These are phyloP conservation scores for Sebastes hubbsi DNA, from an alignment of 2,797 vertebrate species.

Conservation along the genomic window DNA sequence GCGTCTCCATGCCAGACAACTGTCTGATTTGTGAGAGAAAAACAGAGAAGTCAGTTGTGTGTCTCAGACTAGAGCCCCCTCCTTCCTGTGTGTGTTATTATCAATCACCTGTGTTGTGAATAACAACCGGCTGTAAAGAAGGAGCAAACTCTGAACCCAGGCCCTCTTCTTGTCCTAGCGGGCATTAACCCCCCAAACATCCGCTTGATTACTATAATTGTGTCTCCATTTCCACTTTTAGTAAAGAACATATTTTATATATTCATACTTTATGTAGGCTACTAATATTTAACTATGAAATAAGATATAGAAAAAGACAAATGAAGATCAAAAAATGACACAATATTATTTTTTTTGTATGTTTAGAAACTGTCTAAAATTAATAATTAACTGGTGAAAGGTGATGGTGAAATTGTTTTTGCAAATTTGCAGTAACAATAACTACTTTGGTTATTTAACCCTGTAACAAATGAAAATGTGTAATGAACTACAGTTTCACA, in stretches of 20 bases:
- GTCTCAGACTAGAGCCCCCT: neutral
- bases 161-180: conserved; percentile 30
- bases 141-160: conserved; percentile 55
- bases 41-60: neutral
- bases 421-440: neutral
- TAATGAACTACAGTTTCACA: neutral
- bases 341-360: neutral
- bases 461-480: neutral
- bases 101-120: conserved; percentile 54
- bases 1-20: neutral
- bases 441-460: neutral
- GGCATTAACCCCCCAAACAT: conserved; percentile 55
- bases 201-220: neutral
- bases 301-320: neutral
- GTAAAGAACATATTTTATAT: neutral
- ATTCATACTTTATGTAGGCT: neutral
- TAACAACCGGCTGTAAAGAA: conserved; percentile 64
- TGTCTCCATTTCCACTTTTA: neutral
- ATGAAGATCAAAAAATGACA: neutral
- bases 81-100: conserved; percentile 26
- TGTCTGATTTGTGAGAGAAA: neutral
- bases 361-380: neutral
- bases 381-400: neutral
- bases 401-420: neutral
- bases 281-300: neutral